Base-by-base conservation (phyloP, 2,113 vertebrate species). In the Prochilodus magdalenae region DNA sequence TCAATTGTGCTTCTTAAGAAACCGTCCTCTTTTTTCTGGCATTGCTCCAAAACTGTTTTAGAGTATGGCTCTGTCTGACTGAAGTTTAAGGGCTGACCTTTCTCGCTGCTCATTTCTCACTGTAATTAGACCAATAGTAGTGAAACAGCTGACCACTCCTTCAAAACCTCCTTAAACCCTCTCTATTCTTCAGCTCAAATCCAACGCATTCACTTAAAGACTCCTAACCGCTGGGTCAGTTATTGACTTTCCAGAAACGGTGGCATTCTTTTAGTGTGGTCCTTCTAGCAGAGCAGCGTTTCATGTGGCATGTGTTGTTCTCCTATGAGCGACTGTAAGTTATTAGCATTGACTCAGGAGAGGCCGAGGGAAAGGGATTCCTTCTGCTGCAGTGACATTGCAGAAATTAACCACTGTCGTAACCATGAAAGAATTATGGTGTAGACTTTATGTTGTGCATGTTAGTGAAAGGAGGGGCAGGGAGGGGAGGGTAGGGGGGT, bases 181-280 rank as follows among this genome's bases (percentile, higher is more conserved):
- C 30, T 73, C 10, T 40, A 24, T 74, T 74, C 13, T 69, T 70
- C 65, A 75, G 83, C 86, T 84, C 71, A 44, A 84, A 86, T 53
- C 11, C 8, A n/a, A n/a, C n/a, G n/a, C n/a, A n/a, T n/a, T n/a
- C n/a, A n/a, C n/a, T n/a, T n/a, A n/a, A n/a, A 10, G 84, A 88
- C n/a, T 73, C 83, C 67, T 73, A 78, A 90, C 90, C 89, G 60
- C 86, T 87, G 27, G 70, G 85, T 90, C 87, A 91, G 51, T 91
- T 86, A 80, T 66, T 77, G 12, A 59, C 82, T 71, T 65, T 81
- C 79, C 55, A 75, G 83, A 85, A 86, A 77, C 66, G 76, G 77
- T 80, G 74, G 53, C 63, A 47, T 75, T 18, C 57, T 47, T 75
- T 83, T 84, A 84, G 82, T 84, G 82, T 84, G 85, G 79, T 62